These are phyloP conservation scores for Myotis yumanensis DNA, from an alignment of 2,113 vertebrate genomes.

Conservation along the genomic window DNA sequence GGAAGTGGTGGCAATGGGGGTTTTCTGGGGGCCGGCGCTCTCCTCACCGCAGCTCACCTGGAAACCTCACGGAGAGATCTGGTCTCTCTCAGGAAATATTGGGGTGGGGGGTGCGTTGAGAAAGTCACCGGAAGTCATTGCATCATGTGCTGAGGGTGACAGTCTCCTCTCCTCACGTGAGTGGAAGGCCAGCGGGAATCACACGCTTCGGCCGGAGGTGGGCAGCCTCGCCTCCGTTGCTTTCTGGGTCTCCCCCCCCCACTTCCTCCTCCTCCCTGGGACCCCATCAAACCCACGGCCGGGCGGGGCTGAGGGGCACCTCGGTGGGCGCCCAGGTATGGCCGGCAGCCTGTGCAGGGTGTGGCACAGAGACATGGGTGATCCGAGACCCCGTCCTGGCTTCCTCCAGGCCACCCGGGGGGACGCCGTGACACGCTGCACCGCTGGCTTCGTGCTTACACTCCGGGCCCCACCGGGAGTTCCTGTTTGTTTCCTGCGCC, in stretches of 20 bases:
- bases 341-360: too few relatives aligned
- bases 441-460: neutral
- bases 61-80: neutral
- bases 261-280: neutral
- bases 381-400: too few relatives aligned
- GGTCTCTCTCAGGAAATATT: neutral
- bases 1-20: neutral
- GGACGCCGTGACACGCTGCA: neutral
- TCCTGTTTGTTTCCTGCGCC: neutral
- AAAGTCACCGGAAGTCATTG: constrained; percentile 17
- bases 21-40: neutral
- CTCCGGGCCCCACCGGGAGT: neutral
- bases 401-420: neutral
- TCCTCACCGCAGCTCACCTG: neutral
- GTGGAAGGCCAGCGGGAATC: constrained; percentile 22
- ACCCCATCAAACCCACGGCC: neutral
- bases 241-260: neutral
- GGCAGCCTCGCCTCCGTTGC: neutral
- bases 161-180: neutral
- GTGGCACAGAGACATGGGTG: too few relatives aligned
- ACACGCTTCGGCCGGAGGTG: neutral
- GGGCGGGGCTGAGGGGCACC: neutral
- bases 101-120: neutral
- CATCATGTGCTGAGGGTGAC: constrained; percentile 13
- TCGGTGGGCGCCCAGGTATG: neutral